These are phyloP conservation scores for Chaetodon trifascialis DNA, from an alignment of 2,113 vertebrate species.

Conservation along the genomic window DNA sequence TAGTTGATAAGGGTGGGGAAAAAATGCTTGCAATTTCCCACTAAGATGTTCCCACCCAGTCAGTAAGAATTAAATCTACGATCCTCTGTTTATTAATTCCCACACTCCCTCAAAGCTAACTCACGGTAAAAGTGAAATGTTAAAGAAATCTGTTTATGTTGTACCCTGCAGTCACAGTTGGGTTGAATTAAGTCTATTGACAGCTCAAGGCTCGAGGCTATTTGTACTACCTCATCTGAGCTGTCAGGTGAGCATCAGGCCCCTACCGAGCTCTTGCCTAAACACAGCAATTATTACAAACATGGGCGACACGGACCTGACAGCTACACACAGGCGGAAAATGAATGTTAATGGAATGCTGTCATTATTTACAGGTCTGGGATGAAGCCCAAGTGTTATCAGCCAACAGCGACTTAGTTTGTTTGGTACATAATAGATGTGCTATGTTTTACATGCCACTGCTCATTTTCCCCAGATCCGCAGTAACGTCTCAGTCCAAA, in stretches of 20 bases:
- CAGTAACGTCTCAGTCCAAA: constrained; percentile 75
- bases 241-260: constrained; percentile 66
- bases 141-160: constrained; percentile 48
- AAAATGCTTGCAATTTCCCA: constrained; percentile 31
- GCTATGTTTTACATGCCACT: constrained; percentile 82
- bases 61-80: constrained; percentile 31
- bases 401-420: constrained; percentile 76
- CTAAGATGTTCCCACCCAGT: constrained; percentile 35
- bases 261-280: constrained; percentile 61
- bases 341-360: constrained; percentile 79
- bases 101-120: constrained; percentile 37
- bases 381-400: constrained; percentile 78
- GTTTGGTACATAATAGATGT: constrained; percentile 83
- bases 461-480: constrained; percentile 75
- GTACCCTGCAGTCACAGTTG: constrained; percentile 28
- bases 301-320: constrained; percentile 71
- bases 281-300: constrained; percentile 80
- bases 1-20: not conserved
- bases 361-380: constrained; percentile 83
- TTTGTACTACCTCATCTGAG: constrained; percentile 68
- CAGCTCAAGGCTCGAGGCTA: constrained; percentile 56
- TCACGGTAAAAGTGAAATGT: constrained; percentile 22
- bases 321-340: constrained; percentile 72
- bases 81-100: constrained; percentile 47
- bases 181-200: constrained; percentile 54